Conservation (phyloP, 2,113 vertebrate genomes). For the Noctilio leporinus region DNA sequence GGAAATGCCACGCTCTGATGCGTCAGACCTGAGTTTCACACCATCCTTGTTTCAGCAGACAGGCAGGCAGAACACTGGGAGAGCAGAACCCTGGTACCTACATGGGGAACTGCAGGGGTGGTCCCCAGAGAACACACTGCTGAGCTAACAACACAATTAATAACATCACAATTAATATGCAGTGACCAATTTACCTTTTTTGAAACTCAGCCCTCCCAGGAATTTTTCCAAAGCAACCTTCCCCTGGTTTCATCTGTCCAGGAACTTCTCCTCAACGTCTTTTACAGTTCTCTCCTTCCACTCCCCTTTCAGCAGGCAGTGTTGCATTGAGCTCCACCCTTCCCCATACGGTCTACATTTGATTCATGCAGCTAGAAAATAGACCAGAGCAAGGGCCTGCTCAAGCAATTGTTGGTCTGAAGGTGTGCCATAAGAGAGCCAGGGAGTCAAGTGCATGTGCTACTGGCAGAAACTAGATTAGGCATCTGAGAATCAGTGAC, state of each 20-base stretch:
- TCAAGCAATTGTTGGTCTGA: neutral
- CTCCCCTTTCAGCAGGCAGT: neutral
- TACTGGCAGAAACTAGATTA: neutral
- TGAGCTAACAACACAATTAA: neutral
- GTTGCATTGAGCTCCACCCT: neutral
- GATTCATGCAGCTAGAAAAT: neutral
- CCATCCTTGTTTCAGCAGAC: neutral
- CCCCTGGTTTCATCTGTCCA: neutral
- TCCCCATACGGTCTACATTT: neutral
- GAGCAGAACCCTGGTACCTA: neutral
- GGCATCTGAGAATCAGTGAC: neutral
- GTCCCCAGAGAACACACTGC: neutral
- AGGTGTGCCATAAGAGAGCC: neutral
- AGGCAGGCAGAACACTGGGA: neutral
- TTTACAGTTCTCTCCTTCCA: neutral
- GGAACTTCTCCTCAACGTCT: neutral
- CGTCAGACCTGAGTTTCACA: neutral
- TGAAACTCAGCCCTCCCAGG: neutral
- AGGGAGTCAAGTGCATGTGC: neutral
- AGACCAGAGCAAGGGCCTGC: neutral
- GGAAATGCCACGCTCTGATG: neutral
- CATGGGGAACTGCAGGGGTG: too few species aligned
- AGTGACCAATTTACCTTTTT: neutral
- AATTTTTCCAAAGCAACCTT: neutral
- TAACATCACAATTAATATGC: neutral